Conservation (phyloP, 1,140 invertebrate species). For the Dendroctonus ponderosae region DNA sequence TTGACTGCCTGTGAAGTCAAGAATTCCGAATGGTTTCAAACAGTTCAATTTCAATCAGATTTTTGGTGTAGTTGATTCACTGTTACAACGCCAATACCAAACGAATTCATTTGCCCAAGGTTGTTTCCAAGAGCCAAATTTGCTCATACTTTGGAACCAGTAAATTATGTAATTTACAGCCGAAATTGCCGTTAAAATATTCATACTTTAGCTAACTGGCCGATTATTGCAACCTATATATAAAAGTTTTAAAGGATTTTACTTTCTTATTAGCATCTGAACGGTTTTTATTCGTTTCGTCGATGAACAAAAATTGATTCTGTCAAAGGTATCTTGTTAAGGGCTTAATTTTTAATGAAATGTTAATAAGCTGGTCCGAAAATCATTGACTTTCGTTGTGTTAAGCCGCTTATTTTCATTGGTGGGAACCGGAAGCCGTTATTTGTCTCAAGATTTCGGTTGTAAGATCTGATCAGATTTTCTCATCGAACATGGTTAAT, state of each 20-base stretch:
- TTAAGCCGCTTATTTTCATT: slow-evolving; percentile 1
- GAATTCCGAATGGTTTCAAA: too few species aligned
- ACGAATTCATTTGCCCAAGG: too few species aligned
- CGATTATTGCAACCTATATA: not conserved
- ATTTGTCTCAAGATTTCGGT: slow-evolving; percentile 4
- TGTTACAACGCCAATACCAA: too few species aligned
- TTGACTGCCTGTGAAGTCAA: too few species aligned
- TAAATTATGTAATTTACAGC: slow-evolving; percentile 27
- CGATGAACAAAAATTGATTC: slow-evolving; percentile 3
- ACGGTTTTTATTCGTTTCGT: not conserved
- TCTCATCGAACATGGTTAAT: too few species aligned
- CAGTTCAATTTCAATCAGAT: too few species aligned
- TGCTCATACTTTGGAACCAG: too few species aligned
- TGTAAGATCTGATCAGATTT: not conserved
- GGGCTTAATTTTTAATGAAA: slow-evolving; percentile 4
- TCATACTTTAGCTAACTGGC: slow-evolving; percentile 1
- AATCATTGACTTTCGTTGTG: not conserved
- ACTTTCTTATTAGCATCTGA: slow-evolving; percentile 1
- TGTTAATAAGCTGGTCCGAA: not conserved
- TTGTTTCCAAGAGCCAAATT: too few species aligned
- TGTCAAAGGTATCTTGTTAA: slow-evolving; percentile 3
- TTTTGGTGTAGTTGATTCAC: too few species aligned
- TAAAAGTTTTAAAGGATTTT: not conserved
- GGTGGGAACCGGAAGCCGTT: slow-evolving; percentile 3
- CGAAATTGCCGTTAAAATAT: slow-evolving; percentile 16